Percentiles rank a stretch among this genome's conserved stretches.
Evolutionary conservation across 2,797 vertebrate species (phyloP).

Genomic region (Hypotaenidia philippensis): DNA sequence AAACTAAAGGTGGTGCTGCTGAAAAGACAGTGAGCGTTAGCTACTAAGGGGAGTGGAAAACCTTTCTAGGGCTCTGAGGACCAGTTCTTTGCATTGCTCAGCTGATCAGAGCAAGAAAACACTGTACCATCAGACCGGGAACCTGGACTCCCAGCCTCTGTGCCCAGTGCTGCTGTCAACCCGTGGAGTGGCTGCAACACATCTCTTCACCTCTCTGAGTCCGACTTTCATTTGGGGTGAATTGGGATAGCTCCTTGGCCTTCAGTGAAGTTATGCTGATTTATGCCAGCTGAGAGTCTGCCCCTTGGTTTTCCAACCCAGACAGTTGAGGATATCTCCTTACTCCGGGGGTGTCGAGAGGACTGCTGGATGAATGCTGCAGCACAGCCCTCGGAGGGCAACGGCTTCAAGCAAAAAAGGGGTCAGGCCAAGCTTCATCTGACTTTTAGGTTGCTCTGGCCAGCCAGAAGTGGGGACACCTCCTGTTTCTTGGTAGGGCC

Average conservation of each 20-base stretch:
- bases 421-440: background rate
- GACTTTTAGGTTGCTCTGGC: background rate
- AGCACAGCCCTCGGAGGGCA: background rate
- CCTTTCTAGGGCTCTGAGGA: background rate
- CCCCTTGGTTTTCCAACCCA: background rate
- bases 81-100: background rate
- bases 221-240: background rate
- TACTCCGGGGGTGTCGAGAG: fast-evolving
- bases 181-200: background rate
- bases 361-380: fast-evolving
- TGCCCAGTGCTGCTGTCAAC: background rate
- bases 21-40: background rate
- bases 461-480: background rate
- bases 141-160: background rate
- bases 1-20: background rate
- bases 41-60: background rate
- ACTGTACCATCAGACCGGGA: background rate
- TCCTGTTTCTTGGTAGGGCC: fast-evolving
- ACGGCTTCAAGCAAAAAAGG: background rate
- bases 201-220: background rate
- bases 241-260: background rate
- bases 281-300: background rate
- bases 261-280: background rate
- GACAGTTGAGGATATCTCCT: fast-evolving
- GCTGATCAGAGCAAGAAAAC: background rate